A percentile compares a stretch with the other conserved stretches of the same genome.
phyloP scores from a whole-genome alignment of 2,113 vertebrate genomes.

The Thalassoma bifasciatum region DNA sequence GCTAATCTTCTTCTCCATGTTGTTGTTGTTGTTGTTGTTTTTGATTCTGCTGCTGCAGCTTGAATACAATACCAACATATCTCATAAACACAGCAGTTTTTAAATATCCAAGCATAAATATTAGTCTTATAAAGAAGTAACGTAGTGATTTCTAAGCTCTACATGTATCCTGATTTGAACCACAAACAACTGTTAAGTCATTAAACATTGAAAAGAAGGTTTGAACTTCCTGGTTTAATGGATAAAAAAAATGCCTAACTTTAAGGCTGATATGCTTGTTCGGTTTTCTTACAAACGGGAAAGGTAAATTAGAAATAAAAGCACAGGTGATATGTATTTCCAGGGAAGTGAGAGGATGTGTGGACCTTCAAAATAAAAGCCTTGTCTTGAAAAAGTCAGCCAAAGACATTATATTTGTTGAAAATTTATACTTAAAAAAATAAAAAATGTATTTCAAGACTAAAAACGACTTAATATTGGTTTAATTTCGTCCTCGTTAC shows the following conservation, averaged over 20 bases:
- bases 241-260: constrained; percentile 34
- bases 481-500: not conserved
- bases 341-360: not conserved
- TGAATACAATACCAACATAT: not conserved
- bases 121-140: not conserved
- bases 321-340: not conserved
- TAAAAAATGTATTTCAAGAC: accelerated
- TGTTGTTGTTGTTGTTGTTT: not conserved
- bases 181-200: not conserved
- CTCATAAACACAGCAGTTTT: not conserved
- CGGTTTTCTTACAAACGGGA: not conserved
- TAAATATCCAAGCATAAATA: constrained; percentile 4
- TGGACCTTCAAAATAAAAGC: constrained; percentile 56
- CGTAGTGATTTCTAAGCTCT: not conserved
- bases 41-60: not conserved
- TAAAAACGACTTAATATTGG: accelerated
- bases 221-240: constrained; percentile 4
- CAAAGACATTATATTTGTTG: too few relatives aligned
- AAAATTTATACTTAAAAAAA: accelerated
- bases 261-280: not conserved
- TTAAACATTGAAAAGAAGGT: not conserved
- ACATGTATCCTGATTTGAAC: not conserved
- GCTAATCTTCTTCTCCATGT: constrained; percentile 49
- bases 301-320: constrained; percentile 15
- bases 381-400: not conserved